phyloP scores from a whole-genome alignment of 2,797 vertebrate genomes.

The Balearica regulorum region DNA sequence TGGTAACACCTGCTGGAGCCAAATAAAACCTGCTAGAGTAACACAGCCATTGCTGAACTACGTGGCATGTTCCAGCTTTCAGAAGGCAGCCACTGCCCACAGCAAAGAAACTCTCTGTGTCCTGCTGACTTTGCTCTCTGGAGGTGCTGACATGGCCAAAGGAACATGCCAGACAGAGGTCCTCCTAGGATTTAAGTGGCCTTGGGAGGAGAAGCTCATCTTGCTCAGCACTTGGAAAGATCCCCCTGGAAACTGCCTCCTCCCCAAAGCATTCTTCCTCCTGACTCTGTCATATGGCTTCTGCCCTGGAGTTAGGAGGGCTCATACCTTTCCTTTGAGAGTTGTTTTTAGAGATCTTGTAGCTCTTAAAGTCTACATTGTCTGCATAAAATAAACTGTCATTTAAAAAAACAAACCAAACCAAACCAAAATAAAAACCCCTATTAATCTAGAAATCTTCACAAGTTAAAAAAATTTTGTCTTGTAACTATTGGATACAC shows the following conservation, averaged over 20 bases:
- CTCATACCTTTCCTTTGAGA: not conserved
- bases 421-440: not conserved
- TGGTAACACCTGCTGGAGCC: not conserved
- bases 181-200: not conserved
- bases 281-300: not conserved
- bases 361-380: not conserved
- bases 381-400: not conserved
- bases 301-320: not conserved
- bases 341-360: not conserved
- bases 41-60: not conserved
- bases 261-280: not conserved
- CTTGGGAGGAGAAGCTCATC: not conserved
- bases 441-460: not conserved
- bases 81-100: not conserved
- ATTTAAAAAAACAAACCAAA: not conserved
- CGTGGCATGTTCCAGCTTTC: not conserved
- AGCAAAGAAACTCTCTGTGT: not conserved
- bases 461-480: not conserved
- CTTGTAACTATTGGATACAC: slow-evolving; percentile 35
- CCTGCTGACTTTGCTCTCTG: not conserved
- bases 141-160: not conserved
- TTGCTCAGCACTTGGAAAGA: not conserved
- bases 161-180: rapidly evolving
- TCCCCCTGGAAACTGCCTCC: not conserved
- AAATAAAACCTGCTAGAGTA: not conserved